These are phyloP conservation scores for Isaurus tuberculatus DNA, from an alignment of 92 coral and sea anemone species.

Conservation along the genomic window DNA sequence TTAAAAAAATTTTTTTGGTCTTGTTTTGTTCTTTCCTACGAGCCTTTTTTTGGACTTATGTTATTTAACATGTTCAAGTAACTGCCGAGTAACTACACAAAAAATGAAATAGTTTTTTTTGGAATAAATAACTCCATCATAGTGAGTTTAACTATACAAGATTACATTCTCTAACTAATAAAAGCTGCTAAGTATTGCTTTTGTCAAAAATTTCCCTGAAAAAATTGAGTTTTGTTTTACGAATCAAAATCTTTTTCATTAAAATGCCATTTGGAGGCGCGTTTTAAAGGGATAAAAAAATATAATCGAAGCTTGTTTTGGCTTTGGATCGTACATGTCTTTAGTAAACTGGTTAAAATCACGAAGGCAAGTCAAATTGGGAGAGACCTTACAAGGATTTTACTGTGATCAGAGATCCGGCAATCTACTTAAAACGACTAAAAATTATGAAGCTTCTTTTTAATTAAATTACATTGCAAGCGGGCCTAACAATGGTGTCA, in stretches of 20 bases:
- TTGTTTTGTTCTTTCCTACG: neutral
- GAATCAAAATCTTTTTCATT: neutral
- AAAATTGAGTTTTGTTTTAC: constrained; percentile 20
- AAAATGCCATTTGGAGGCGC: too few relatives aligned
- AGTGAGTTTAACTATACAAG: neutral
- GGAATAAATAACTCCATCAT: neutral
- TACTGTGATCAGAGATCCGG: neutral
- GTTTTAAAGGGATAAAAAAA: too few relatives aligned
- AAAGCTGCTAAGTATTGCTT: neutral
- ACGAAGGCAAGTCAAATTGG: neutral
- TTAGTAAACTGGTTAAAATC: neutral
- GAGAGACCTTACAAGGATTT: neutral
- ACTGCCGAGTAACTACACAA: neutral
- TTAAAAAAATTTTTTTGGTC: neutral
- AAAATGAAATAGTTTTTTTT: neutral
- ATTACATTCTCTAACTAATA: too few relatives aligned
- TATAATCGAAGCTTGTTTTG: too few relatives aligned
- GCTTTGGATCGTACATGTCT: neutral
- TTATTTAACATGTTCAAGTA: neutral
- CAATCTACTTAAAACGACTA: neutral
- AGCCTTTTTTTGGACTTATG: neutral
- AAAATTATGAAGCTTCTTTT: constrained; percentile 9
- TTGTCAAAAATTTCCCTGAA: neutral
- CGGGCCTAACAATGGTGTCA: constrained; percentile 16
- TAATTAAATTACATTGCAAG: constrained; percentile 38